Percentiles rank a stretch among this genome's conserved stretches.
phyloP scores from a whole-genome alignment of 1,140 invertebrate species.

The Aphelenchoides fujianensis region DNA sequence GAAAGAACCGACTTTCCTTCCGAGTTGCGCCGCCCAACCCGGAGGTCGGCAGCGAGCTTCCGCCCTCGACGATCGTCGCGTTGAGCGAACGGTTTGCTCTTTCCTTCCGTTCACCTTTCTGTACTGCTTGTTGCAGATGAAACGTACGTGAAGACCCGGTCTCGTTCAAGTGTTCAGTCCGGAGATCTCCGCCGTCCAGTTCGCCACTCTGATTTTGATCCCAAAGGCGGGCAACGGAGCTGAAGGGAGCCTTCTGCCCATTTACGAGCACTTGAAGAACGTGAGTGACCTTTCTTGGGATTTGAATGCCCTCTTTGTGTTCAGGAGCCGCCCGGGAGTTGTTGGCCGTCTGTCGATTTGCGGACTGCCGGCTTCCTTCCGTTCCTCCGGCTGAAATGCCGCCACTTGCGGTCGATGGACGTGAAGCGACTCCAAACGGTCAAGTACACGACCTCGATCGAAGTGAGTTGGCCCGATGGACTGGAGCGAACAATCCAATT shows the following conservation, averaged over 20 bases:
- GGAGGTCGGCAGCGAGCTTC: no score
- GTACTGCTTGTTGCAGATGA: not conserved
- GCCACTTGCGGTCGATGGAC: not conserved
- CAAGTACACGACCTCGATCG: not conserved
- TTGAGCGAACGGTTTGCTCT: not conserved
- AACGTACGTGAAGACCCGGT: not conserved
- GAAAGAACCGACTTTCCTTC: no score
- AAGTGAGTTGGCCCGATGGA: constrained; percentile 9
- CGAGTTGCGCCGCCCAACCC: no score
- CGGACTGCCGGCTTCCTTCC: not conserved
- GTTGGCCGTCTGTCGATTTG: not conserved
- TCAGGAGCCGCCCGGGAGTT: not conserved
- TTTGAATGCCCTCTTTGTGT: not conserved
- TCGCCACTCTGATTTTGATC: constrained; percentile 2
- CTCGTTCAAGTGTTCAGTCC: not conserved
- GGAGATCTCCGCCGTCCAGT: not conserved
- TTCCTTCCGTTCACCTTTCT: not conserved
- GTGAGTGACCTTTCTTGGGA: constrained; percentile 5
- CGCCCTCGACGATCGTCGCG: not conserved
- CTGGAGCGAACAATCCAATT: not conserved
- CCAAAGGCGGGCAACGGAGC: not conserved
- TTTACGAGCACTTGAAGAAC: not conserved
- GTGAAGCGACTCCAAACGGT: not conserved
- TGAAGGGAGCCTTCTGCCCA: not conserved
- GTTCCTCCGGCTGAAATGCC: not conserved